Evolutionary conservation across 2,797 vertebrate species (phyloP).

Genomic region (Muscicapa comitata): DNA sequence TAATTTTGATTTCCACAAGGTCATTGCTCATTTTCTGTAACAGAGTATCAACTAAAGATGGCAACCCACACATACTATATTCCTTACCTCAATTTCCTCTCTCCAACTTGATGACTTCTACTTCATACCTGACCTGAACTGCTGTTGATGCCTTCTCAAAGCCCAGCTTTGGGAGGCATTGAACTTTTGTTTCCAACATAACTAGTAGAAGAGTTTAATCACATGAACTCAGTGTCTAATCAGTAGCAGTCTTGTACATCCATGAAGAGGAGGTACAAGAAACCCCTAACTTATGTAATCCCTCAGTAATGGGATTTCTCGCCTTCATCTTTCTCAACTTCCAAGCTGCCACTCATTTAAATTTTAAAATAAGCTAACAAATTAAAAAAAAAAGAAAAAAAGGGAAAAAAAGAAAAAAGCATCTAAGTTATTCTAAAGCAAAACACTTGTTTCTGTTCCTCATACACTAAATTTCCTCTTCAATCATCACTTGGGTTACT

Average conservation of each 20-base stretch:
- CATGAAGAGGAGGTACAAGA: neutral
- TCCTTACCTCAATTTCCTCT: neutral
- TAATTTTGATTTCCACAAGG: neutral
- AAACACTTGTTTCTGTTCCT: neutral
- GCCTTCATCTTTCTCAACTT: neutral
- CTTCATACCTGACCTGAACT: neutral
- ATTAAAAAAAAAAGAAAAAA: too few species aligned
- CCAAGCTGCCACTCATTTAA: neutral
- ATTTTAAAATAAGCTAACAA: neutral
- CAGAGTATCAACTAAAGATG: neutral
- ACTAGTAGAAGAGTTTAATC: neutral
- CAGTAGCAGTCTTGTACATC: neutral
- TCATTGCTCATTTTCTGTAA: neutral
- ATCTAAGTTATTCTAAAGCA: neutral
- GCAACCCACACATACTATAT: rapidly evolving
- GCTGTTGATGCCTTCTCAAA: neutral
- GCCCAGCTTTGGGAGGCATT: neutral
- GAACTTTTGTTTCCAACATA: neutral
- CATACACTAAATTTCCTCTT: neutral
- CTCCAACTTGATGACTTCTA: neutral
- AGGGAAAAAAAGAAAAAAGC: rapidly evolving
- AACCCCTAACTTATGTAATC: neutral
- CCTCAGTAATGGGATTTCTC: neutral
- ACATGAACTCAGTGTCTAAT: neutral
- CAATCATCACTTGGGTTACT: neutral